Evolutionary conservation across 53 echinoderm and acorn worm genomes (phyloP).

Genomic region (Crossaster papposus): DNA sequence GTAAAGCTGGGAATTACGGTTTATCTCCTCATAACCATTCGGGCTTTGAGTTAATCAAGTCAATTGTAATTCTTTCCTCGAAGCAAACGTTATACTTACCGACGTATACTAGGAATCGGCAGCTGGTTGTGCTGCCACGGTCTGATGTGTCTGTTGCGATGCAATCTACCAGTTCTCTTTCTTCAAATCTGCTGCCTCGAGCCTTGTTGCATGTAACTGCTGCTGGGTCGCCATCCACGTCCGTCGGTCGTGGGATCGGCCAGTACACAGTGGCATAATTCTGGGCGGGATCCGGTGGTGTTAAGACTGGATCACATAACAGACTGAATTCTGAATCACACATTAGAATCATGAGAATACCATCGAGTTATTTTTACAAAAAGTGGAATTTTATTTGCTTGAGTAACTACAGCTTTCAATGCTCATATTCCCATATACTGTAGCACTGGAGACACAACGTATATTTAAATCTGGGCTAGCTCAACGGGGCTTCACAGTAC

Average conservation of each 20-base stretch:
- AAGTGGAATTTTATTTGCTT: no score
- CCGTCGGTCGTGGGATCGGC: background rate
- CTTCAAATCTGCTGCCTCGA: background rate
- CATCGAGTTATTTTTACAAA: no score
- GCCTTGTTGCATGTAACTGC: background rate
- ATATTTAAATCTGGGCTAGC: no score
- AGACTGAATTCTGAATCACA: background rate
- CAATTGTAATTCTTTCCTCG: no score
- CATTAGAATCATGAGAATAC: no score
- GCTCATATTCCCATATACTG: no score
- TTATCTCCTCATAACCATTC: no score
- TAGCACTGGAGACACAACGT: no score
- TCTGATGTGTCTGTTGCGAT: background rate
- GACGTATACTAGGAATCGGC: background rate
- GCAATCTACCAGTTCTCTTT: background rate
- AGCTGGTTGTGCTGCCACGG: background rate
- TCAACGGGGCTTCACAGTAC: no score
- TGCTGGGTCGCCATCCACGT: background rate
- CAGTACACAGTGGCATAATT: background rate
- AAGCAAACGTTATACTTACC: constrained; percentile 8
- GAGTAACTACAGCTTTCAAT: no score
- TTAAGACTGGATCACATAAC: background rate
- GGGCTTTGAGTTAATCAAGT: no score
- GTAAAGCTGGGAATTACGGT: no score
- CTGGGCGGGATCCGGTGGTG: background rate